These are phyloP conservation scores for Hapalemur alaotrensis DNA, from an alignment of 2,797 vertebrate species.

Conservation along the genomic window DNA sequence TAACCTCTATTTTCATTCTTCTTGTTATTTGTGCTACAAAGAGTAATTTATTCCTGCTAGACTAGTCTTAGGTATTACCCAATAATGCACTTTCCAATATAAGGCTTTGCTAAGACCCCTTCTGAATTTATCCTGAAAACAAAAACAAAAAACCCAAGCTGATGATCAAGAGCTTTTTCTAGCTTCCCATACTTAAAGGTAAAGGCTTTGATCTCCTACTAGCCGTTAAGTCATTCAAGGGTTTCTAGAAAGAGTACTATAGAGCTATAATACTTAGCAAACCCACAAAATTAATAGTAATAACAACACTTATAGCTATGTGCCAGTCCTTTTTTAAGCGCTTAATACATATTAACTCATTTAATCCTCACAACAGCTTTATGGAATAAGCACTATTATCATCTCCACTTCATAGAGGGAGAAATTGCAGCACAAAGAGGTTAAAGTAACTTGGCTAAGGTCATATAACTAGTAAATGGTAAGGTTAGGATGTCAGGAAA, in stretches of 20 bases:
- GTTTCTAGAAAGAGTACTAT: not conserved
- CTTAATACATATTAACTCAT: not conserved
- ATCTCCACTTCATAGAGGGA: not conserved
- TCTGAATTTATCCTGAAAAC: conserved; percentile 17
- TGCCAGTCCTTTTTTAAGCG: not conserved
- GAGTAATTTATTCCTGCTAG: conserved; percentile 9
- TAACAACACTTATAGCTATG: not conserved
- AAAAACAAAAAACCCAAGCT: not conserved
- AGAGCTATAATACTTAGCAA: not conserved
- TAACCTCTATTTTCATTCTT: conserved; percentile 14
- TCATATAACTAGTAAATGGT: not conserved
- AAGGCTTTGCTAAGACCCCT: not conserved
- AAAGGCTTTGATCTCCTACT: conserved; percentile 16
- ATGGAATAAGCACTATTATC: not conserved
- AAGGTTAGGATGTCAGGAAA: not conserved
- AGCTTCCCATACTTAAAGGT: not conserved
- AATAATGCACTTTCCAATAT: not conserved
- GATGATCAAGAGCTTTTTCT: not conserved
- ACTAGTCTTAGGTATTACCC: not conserved
- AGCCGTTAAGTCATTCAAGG: not conserved
- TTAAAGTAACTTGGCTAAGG: not conserved
- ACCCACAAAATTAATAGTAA: not conserved
- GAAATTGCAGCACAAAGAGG: not conserved
- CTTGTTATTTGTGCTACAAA: not conserved
- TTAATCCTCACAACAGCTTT: not conserved